Base-by-base conservation (phyloP, 1,140 invertebrate species). In the Drosophila ironensis region DNA sequence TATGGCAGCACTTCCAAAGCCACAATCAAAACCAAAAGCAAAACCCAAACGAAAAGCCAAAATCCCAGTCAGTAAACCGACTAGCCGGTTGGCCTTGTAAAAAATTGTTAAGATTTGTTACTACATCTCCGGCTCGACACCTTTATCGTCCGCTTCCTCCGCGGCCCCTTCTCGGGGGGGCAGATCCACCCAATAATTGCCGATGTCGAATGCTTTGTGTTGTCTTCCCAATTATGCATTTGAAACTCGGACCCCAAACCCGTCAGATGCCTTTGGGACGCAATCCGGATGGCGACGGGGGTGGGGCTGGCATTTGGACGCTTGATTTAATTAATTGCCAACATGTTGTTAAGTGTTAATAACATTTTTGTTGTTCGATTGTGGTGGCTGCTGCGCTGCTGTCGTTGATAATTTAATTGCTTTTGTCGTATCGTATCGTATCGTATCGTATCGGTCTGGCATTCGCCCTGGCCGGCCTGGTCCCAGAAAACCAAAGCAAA, bases 241-340 rank as follows among this genome's bases (percentile, higher is more conserved):
- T 76, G 56, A 82, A 77, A 57, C 48, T 46, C 47, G n/a, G 64
- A 59, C 35, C 60, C 66, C 45, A 70, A 59, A 40, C 60, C 66
- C 45, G 64, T 52, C 57, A 12, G 35, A 56, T 41, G 41, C 48
- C 27, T 30, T 59, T 40, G n/a, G 17, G 16, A 20, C 9, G 5
- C 9, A 19, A 12, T n/a, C 9, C 19, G 3, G 16, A 0, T 12
- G 4, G 12, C 12, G 7, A 12, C 17, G 25, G 38, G 44, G 37
- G 20, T 57, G 41, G 25, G 38, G 22, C 22, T 7, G 53, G 41
- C 25, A 37, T 50, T 40, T 60, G 38, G 40, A 46, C 17, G 66
- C 63, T 73, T 69, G 64, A 46, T 56, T 82, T 82, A 77, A 84
- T 84, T 82, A 77, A 82, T 82, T 77, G 63, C 72, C 68, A 51